Conservation (phyloP, 2,113 vertebrate genomes). For the Miniopterus natalensis region DNA sequence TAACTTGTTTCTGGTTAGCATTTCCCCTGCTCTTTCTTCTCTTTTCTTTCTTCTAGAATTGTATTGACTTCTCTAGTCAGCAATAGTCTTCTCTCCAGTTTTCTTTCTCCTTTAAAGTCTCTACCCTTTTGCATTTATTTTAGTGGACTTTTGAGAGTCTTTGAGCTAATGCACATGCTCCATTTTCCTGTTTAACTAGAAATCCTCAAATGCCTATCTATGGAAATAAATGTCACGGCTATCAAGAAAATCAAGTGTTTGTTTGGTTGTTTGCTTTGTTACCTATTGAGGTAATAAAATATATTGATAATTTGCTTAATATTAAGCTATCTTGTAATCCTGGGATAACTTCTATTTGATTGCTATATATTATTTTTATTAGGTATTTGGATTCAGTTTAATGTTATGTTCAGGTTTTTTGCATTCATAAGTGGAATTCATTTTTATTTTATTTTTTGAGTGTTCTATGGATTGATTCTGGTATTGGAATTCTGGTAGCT, state of each 20-base stretch:
- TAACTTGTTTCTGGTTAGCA: neutral
- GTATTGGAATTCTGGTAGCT: neutral
- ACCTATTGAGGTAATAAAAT: neutral
- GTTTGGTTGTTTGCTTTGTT: neutral
- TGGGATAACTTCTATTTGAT: neutral
- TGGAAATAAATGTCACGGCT: neutral
- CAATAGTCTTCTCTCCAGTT: neutral
- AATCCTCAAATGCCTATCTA: neutral
- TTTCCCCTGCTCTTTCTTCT: neutral
- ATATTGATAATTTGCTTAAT: neutral
- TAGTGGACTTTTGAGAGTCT: neutral
- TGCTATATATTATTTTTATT: constrained; percentile 9
- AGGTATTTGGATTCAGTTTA: neutral
- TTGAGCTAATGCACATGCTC: neutral
- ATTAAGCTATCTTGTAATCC: neutral
- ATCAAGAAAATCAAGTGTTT: neutral
- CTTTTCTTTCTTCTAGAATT: neutral
- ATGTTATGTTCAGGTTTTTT: neutral
- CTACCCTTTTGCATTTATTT: neutral
- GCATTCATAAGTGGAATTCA: neutral
- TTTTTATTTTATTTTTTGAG: constrained; percentile 12
- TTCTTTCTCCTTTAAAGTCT: neutral
- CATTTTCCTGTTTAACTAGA: neutral
- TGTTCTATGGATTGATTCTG: neutral
- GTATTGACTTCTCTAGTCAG: neutral